Percentiles rank a stretch among this genome's conserved stretches.
These are phyloP conservation scores for Monoplex corrugatus DNA, from an alignment of 2,888 invertebrate genomes.

Conservation along the genomic window DNA sequence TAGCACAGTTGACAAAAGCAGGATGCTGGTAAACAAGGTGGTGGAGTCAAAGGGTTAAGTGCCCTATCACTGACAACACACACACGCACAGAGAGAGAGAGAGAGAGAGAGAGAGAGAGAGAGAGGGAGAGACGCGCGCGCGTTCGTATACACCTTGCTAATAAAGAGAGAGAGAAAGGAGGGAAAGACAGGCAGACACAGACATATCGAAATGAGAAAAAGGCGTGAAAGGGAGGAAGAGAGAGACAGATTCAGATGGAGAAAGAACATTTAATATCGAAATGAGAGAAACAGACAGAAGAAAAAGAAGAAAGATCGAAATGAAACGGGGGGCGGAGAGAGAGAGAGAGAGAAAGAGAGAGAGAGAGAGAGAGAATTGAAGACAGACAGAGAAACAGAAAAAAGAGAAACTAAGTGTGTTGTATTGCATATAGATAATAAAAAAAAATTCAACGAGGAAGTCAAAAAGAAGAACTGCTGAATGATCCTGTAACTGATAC, in stretches of 20 bases:
- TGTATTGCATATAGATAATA: too few species aligned
- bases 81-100: not conserved
- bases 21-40: too few species aligned
- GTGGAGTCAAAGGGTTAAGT: too few species aligned
- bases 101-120: not conserved
- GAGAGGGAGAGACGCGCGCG: not conserved
- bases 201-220: too few species aligned
- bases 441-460: too few species aligned
- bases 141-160: not conserved
- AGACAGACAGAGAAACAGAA: not conserved
- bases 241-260: not conserved
- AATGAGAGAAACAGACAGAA: not conserved
- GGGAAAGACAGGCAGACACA: too few species aligned
- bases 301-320: not conserved
- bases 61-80: too few species aligned
- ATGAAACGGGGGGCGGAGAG: not conserved
- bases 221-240: not conserved
- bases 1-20: too few species aligned
- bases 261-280: too few species aligned
- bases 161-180: not conserved
- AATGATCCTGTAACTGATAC: too few species aligned
- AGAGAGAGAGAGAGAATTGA: not conserved
- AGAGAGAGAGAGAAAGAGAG: not conserved
- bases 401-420: too few species aligned
- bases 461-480: too few species aligned